Conservation (phyloP, 2,797 vertebrate species). For the Todus mexicanus region DNA sequence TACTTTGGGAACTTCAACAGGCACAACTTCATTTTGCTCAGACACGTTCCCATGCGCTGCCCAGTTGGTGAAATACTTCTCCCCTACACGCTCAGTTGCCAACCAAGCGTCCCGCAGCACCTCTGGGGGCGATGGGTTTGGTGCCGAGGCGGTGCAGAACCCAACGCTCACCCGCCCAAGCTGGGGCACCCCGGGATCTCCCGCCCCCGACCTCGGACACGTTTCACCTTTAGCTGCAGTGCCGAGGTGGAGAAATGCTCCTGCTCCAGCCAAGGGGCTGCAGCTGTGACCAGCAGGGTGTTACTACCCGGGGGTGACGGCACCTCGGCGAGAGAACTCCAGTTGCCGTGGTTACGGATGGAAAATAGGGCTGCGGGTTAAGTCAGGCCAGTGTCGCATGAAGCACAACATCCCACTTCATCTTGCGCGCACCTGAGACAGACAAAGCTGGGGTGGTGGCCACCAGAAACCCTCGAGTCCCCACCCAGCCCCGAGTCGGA, state of each 20-base stretch:
- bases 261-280: neutral
- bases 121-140: no score
- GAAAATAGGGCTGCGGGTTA: conserved; percentile 33
- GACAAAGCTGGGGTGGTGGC: accelerated
- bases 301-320: neutral
- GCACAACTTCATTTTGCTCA: neutral
- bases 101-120: no score
- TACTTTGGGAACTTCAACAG: conserved; percentile 79
- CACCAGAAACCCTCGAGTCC: neutral
- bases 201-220: no score
- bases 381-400: neutral
- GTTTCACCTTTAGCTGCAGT: no score
- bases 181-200: no score
- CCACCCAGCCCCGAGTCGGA: neutral
- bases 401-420: neutral
- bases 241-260: no score
- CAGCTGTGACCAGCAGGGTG: neutral
- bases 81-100: accelerated
- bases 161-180: no score
- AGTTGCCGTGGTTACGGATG: conserved; percentile 34
- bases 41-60: neutral
- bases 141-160: no score
- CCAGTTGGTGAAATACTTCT: accelerated
- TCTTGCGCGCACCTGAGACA: neutral
- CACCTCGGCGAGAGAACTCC: neutral